Conservation (phyloP, 1,140 invertebrate genomes). For the Lethrus apterus region DNA sequence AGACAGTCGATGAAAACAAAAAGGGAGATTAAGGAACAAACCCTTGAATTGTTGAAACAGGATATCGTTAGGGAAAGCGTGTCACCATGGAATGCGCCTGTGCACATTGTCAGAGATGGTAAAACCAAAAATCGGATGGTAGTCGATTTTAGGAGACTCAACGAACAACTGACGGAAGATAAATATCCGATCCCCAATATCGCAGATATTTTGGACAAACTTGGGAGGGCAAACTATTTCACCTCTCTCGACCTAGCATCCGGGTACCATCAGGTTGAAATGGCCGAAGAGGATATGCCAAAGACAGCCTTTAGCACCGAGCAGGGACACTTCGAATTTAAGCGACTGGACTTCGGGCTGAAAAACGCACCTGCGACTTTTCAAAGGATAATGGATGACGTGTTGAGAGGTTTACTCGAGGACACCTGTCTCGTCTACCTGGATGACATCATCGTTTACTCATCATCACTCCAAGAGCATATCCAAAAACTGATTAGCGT, state of each 20-base stretch:
- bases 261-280: too few species aligned
- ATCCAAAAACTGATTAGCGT: conserved; percentile 17
- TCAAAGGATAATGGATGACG: conserved; percentile 31
- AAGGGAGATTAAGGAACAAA: background rate
- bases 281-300: too few species aligned
- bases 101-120: too few species aligned
- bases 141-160: too few species aligned
- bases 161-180: too few species aligned
- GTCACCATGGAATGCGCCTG: too few species aligned
- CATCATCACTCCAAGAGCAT: conserved; percentile 21
- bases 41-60: background rate
- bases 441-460: conserved; percentile 31
- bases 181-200: too few species aligned
- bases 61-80: background rate
- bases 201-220: too few species aligned
- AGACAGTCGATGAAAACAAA: background rate
- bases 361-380: conserved; percentile 25
- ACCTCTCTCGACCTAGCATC: too few species aligned
- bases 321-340: background rate
- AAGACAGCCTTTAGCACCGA: background rate
- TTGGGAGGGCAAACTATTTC: too few species aligned
- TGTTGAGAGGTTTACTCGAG: conserved; percentile 24
- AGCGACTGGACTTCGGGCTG: conserved; percentile 8
- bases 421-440: conserved; percentile 28
- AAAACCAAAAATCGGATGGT: too few species aligned